A percentile compares a stretch with the other conserved stretches of the same genome.
These are phyloP conservation scores for Paguma larvata DNA, from an alignment of 2,797 vertebrate genomes.

Conservation along the genomic window DNA sequence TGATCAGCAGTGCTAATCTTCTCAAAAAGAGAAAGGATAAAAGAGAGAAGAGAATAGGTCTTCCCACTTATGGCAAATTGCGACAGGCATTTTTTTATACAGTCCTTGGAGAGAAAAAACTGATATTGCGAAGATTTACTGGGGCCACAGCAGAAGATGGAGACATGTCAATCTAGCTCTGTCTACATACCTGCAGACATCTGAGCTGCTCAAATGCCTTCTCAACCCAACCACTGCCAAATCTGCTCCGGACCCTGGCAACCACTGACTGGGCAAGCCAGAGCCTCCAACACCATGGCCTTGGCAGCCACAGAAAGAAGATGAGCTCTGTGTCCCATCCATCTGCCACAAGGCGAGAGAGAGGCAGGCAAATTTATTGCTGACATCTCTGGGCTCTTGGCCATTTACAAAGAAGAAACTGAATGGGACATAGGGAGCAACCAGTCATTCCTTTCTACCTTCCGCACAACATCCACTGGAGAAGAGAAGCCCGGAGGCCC, in stretches of 20 bases:
- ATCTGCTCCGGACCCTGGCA: neutral
- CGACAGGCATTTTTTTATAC: neutral
- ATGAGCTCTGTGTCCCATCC: neutral
- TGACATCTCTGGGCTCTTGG: neutral
- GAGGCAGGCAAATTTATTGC: slow-evolving; percentile 8
- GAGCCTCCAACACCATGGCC: neutral
- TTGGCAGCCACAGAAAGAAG: neutral
- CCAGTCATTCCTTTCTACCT: neutral
- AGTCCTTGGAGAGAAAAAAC: slow-evolving; percentile 20
- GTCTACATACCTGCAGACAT: slow-evolving; percentile 39
- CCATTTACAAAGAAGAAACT: slow-evolving; percentile 40
- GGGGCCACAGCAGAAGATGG: neutral
- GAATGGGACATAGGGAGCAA: neutral
- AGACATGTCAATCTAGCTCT: neutral
- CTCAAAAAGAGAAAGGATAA: neutral
- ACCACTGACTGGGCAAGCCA: neutral
- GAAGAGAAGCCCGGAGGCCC: neutral
- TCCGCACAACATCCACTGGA: rapidly evolving
- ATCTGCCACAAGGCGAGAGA: neutral
- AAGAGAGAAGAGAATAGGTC: neutral
- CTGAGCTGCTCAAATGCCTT: neutral
- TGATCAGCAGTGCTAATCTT: slow-evolving; percentile 43
- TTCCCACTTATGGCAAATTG: neutral
- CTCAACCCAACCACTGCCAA: neutral
- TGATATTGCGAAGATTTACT: neutral